Evolutionary conservation across 2,888 invertebrate species (phyloP).

Genomic region (Pherbina coryleti): DNA sequence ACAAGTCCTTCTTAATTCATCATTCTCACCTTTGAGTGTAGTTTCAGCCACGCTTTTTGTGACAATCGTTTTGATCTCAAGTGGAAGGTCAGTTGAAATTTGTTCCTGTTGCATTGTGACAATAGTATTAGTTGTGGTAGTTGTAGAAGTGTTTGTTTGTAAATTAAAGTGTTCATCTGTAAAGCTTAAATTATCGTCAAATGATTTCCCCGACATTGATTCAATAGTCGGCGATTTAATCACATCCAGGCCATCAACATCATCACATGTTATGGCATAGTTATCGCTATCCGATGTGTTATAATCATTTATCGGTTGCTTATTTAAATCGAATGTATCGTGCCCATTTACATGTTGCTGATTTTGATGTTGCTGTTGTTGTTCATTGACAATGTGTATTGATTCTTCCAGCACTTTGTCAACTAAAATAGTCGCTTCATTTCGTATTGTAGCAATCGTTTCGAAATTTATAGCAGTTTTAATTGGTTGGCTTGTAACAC

Average conservation of each 20-base stretch:
- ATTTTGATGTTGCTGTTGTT: constrained; percentile 50
- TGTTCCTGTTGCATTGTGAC: constrained; percentile 45
- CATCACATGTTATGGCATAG: constrained; percentile 69
- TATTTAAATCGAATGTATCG: constrained; percentile 47
- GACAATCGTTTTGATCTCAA: neutral
- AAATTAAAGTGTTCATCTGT: constrained; percentile 60
- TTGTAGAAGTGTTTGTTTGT: constrained; percentile 39
- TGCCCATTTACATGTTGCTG: constrained; percentile 51
- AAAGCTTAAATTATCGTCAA: constrained; percentile 68
- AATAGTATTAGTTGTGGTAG: constrained; percentile 46
- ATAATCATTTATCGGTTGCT: constrained; percentile 13
- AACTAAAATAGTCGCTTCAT: constrained; percentile 67
- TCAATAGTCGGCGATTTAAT: constrained; percentile 69
- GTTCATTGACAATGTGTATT: constrained; percentile 63
- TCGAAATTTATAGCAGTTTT: constrained; percentile 51
- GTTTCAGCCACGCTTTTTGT: constrained; percentile 7
- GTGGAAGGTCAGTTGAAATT: neutral
- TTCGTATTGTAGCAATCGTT: constrained; percentile 58
- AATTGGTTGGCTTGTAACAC: constrained; percentile 42
- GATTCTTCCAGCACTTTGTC: constrained; percentile 68
- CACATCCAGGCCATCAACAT: constrained; percentile 66
- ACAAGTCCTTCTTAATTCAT: neutral
- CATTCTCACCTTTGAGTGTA: constrained; percentile 14
- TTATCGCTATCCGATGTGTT: constrained; percentile 68
- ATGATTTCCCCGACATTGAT: constrained; percentile 69